Percentiles rank a stretch among this genome's conserved stretches.
Conservation (phyloP, 2,888 invertebrate species). For the Cerceris rybyensis region DNA sequence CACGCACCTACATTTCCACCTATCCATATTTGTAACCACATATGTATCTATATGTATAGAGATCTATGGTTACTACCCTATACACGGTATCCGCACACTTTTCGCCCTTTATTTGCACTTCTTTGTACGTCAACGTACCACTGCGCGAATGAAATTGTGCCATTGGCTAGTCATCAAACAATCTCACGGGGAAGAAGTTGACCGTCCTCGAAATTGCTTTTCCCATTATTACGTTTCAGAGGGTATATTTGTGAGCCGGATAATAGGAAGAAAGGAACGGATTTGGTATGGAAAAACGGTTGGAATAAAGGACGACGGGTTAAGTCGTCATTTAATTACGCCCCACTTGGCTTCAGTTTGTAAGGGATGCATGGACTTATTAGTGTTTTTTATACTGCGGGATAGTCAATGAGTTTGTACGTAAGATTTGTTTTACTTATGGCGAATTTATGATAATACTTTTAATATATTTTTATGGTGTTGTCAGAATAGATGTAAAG, state of each 20-base stretch:
- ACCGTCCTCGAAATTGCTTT: conserved; percentile 47
- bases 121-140: conserved; percentile 34
- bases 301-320: background rate
- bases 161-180: conserved; percentile 31
- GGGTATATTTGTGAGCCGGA: background rate
- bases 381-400: too few species aligned
- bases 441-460: background rate
- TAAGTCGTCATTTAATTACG: background rate
- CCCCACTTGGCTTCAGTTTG: too few species aligned
- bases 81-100: background rate
- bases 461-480: background rate
- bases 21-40: conserved; percentile 16
- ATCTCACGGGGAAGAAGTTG: conserved; percentile 44
- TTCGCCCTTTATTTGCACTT: conserved; percentile 37
- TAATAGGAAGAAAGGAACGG: background rate
- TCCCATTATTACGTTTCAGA: conserved; percentile 15
- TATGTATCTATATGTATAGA: conserved; percentile 14
- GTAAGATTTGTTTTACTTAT: background rate
- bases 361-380: too few species aligned
- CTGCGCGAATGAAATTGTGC: conserved; percentile 43
- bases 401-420: too few species aligned
- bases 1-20: conserved; percentile 10
- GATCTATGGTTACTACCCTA: background rate
- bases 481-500: background rate
- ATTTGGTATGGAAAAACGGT: background rate